Conservation (phyloP, 1,140 invertebrate genomes). For the Dreissena rostriformis region DNA sequence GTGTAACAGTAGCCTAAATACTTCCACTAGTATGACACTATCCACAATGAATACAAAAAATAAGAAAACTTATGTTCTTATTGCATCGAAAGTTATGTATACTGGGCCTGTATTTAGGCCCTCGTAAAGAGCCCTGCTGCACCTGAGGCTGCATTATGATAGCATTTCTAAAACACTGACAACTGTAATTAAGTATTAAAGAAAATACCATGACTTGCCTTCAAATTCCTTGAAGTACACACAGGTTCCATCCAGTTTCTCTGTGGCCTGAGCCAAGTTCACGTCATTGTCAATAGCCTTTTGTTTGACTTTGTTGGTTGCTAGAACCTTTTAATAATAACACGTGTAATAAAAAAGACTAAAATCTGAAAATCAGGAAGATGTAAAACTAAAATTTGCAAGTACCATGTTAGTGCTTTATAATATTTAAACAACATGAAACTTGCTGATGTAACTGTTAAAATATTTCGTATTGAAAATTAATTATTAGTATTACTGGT, state of each 20-base stretch:
- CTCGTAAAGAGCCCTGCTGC: neutral
- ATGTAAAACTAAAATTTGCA: neutral
- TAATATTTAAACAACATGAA: too few relatives aligned
- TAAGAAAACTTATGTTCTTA: neutral
- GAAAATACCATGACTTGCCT: conserved; percentile 37
- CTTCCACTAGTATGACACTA: neutral
- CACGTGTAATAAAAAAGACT: neutral
- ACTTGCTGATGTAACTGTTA: neutral
- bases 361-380: neutral
- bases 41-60: neutral
- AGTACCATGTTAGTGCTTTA: too few relatives aligned
- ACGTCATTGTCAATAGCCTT: conserved; percentile 60
- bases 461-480: neutral
- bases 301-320: conserved; percentile 65
- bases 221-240: conserved; percentile 70
- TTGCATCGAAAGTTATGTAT: neutral
- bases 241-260: conserved; percentile 79
- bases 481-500: too few relatives aligned
- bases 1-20: neutral
- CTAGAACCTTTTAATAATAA: conserved; percentile 61
- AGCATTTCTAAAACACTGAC: neutral
- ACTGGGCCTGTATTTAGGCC: too few relatives aligned
- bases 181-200: too few relatives aligned
- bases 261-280: conserved; percentile 64
- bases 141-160: neutral